Base-by-base conservation (phyloP, 2,888 invertebrate genomes). In the Lasioglossum villosulum region DNA sequence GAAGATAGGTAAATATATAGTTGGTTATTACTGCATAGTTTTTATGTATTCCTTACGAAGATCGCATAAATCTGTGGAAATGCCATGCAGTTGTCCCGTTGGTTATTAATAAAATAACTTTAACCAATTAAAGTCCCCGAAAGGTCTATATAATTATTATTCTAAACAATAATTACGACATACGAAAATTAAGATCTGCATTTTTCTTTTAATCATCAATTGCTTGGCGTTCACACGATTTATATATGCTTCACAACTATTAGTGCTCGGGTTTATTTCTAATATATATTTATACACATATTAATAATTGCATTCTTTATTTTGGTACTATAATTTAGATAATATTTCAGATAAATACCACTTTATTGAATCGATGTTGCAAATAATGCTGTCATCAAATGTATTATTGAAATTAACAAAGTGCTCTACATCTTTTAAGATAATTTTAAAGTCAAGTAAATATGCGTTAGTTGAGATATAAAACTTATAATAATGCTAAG, bases 261-360 rank as follows among this genome's bases (percentile, higher is more conserved):
- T 23, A 56, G n/a, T 73, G 30, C 75, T 81, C 75, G 78, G 85
- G 68, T 82, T 78, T 78, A 52, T 85, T 76, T 85, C 78, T 86
- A 85, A 85, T 86, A 85, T 86, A 78, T 12, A 56, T 56, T 12
- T n/a, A 56, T 56, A 56, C n/a, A 56, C n/a, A n/a, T n/a, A 56
- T 56, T 82, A 82, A 78, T 68, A 68, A 73, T 30, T 59, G 75
- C 70, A 81, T 68, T 75, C 72, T 82, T 86, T 82, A 82, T 85
- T 78, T 84, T 76, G 78, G 75, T 86, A 82, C 48, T 72, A 42
- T 78, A 48, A 72, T 78, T 86, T 75, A 80, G 72, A 74, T 80
- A 76, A 45, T 68, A 73, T 72, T 79, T 83, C 68, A 83, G n/a
- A 83, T 72, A 68, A 79, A 80, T 75, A 80, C 63, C 30, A 74